Base-by-base conservation (phyloP, 1,140 invertebrate genomes). In the Drosophila grimshawi region DNA sequence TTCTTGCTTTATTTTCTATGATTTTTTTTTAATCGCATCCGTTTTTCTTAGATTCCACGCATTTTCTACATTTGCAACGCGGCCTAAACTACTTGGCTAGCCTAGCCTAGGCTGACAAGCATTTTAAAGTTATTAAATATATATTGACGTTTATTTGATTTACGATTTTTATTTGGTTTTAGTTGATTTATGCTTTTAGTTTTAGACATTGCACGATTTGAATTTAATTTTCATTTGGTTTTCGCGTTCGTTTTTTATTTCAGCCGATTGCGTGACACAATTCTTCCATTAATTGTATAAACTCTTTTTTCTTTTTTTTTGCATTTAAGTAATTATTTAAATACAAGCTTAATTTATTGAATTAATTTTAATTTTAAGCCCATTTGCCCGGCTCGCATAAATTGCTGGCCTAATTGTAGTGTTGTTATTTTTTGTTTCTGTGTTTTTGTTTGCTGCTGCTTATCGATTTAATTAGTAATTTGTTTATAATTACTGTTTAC, bases 311-410 rank as follows among this genome's bases (percentile, higher is more conserved):
- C n/a, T n/a, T 43, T 43, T 76, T 4, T 19, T 19, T 19, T 43
- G 10, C 2, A 48, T 85, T 67, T 51, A 30, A 4, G 32, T 63
- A 56, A 74, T 81, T 78, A 78, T 70, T 71, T 66, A 68, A 64
- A 72, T 83, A 72, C 60, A 80, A 82, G 80, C 85, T 83, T 88
- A 88, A 74, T 74, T 82, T 79, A 82, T 76, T 86, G 65, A 76
- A 76, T 88, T 80, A 60, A 74, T 64, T 77, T 39, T 52, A 78
- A 75, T 79, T 72, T 67, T 68, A 68, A 69, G 63, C 69, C 68
- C 61, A 51, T 71, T 71, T 67, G 53, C 57, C 39, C 53, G 64
- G 66, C 62, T 69, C 73, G 37, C 37, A 29, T 60, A 59, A 19
- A 19, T 19, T 19, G 53, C 60, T 11, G 53, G 5, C 64, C 41